phyloP scores from a whole-genome alignment of 1,140 invertebrate species.

The Drosophila pandora region DNA sequence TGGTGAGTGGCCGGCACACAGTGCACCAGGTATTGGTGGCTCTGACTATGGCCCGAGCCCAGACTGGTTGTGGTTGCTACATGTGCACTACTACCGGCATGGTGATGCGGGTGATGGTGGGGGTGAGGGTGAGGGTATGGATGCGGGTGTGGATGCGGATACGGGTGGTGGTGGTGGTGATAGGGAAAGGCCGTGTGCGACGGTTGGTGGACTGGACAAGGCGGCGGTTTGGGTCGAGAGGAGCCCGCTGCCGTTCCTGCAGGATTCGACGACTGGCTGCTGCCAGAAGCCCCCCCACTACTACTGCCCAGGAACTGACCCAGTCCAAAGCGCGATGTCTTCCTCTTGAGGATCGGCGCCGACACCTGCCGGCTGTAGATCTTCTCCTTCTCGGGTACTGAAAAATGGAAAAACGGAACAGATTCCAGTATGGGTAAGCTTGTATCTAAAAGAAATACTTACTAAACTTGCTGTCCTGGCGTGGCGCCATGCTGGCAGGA shows the following conservation, averaged over 20 bases:
- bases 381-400: constrained; percentile 92
- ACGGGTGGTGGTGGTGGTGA: constrained; percentile 47
- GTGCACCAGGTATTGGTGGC: constrained; percentile 83
- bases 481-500: constrained; percentile 91
- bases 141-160: constrained; percentile 22
- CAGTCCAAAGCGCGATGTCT: constrained; percentile 95
- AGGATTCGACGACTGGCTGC: constrained; percentile 68
- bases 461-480: constrained; percentile 91
- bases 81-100: constrained; percentile 74
- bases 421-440: neutral
- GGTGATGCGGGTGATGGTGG: constrained; percentile 39
- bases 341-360: constrained; percentile 94
- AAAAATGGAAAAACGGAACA: neutral
- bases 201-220: constrained; percentile 77
- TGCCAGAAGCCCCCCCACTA: constrained; percentile 65
- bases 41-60: constrained; percentile 81
- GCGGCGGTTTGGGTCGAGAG: constrained; percentile 56
- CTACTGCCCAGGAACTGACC: constrained; percentile 90
- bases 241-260: constrained; percentile 77
- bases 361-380: constrained; percentile 95
- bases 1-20: constrained; percentile 80
- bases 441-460: neutral
- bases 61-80: constrained; percentile 69
- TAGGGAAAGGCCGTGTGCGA: constrained; percentile 62
- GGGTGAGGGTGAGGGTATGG: constrained; percentile 46